Evolutionary conservation across 2,888 invertebrate genomes (phyloP), one percentile per base, ranked within the genome.

Genomic region (Agonum fuliginosum): DNA sequence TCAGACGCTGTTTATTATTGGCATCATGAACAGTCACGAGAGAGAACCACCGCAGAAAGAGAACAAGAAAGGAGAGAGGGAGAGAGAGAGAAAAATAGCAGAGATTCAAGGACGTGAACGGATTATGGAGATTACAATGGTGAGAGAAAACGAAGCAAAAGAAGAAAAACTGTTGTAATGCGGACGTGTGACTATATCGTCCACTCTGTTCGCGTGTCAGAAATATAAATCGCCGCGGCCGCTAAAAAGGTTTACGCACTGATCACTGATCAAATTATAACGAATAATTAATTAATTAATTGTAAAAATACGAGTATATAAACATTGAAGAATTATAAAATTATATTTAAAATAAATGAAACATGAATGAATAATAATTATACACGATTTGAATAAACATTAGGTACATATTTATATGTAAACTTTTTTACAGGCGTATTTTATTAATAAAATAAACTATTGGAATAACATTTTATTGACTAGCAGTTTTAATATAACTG

Each of bases 71-170:
- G 46, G 48, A 34, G 30, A 72, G 43, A 74, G 54, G 27, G 22
- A 74, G 10, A 30, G 75, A n/a, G n/a, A n/a, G n/a, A n/a, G n/a
- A n/a, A n/a, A n/a, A 48, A 24, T 75, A 3, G 58, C 58, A 62
- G 58, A 62, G 67, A 67, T 62, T 76, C 67, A 76, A 76, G 75
- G 69, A 67, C 75, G 67, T 34, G 75, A 69, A 76, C 75, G 75
- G 75, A 67, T 76, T 76, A 76, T 76, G 75, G 67, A 75, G 75
- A 75, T 75, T 75, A 76, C 75, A 67, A 37, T 48, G 48, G 51
- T 76, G 75, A 43, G 41, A 37, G 69, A 51, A 76, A 67, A 67
- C 46, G 75, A 65, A 67, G 48, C 65, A 76, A 76, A 76, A 48
- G 73, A 73, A 58, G 54, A 58, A 73, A 73, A 73, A 46, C 17